Conservation (phyloP, 2,888 invertebrate genomes). For the Thymelicus acteon region DNA sequence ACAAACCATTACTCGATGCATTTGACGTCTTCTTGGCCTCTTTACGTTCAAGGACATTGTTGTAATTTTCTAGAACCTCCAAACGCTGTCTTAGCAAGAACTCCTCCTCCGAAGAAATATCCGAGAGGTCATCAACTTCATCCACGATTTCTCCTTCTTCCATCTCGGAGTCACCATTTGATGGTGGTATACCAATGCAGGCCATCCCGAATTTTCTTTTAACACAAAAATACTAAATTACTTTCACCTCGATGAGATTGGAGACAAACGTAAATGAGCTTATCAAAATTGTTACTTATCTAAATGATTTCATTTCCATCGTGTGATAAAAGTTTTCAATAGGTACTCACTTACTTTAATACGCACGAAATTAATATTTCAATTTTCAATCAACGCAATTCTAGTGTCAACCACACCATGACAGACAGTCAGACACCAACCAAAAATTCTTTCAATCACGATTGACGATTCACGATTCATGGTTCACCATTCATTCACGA, state of each 20-base stretch:
- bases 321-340: too few species aligned
- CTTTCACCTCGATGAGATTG: too few species aligned
- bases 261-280: too few species aligned
- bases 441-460: too few species aligned
- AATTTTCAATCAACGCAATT: too few species aligned
- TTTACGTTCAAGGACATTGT: slow-evolving; percentile 78
- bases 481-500: too few species aligned
- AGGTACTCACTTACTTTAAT: too few species aligned
- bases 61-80: slow-evolving; percentile 77
- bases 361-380: too few species aligned
- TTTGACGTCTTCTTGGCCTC: slow-evolving; percentile 67
- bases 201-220: slow-evolving; percentile 53
- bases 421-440: too few species aligned
- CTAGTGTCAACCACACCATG: too few species aligned
- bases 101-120: slow-evolving; percentile 81
- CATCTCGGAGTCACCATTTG: slow-evolving; percentile 70
- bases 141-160: slow-evolving; percentile 82
- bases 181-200: slow-evolving; percentile 58
- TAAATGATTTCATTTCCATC: slow-evolving; percentile 1
- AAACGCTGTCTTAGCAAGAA: slow-evolving; percentile 73
- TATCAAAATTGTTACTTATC: neutral
- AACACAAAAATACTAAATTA: neutral
- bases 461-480: too few species aligned
- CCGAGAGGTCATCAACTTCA: slow-evolving; percentile 71
- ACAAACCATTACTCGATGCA: slow-evolving; percentile 55